Evolutionary conservation across 1,140 invertebrate species (phyloP).

Genomic region (Meteorus sp.): DNA sequence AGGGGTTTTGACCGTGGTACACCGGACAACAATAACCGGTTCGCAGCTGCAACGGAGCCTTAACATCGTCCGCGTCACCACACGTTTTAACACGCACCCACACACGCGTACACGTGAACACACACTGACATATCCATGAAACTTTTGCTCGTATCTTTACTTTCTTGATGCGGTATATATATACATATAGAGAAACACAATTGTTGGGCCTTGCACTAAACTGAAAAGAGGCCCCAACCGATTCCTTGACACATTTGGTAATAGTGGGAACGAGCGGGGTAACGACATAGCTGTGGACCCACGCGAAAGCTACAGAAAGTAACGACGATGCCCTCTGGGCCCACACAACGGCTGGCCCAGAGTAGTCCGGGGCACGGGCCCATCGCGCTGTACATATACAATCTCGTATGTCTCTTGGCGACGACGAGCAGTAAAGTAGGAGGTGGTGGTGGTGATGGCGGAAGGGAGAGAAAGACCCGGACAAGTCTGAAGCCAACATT

Average conservation of each 20-base stretch:
- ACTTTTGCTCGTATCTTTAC: conserved; percentile 6
- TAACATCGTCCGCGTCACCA: conserved; percentile 22
- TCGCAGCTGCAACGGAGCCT: conserved; percentile 50
- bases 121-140: not conserved
- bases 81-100: conserved; percentile 13
- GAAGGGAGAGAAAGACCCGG: conserved; percentile 5
- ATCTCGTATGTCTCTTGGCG: not conserved
- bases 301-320: conserved; percentile 20
- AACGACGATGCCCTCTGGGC: conserved; percentile 26
- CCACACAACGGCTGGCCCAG: conserved; percentile 18
- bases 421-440: not conserved
- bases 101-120: conserved; percentile 22
- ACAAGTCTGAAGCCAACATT: conserved; percentile 3
- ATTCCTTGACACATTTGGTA: too few relatives aligned
- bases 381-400: conserved; percentile 3
- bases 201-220: conserved; percentile 20
- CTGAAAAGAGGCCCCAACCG: too few relatives aligned
- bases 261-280: too few relatives aligned
- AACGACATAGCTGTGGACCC: too few relatives aligned
- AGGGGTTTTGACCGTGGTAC: conserved; percentile 45
- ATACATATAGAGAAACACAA: conserved; percentile 26
- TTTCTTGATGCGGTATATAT: too few relatives aligned
- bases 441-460: too few relatives aligned
- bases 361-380: not conserved
- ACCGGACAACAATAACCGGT: conserved; percentile 53